Base-by-base conservation (phyloP, 2,797 vertebrate genomes). In the Hyperoplus lanceolatus region DNA sequence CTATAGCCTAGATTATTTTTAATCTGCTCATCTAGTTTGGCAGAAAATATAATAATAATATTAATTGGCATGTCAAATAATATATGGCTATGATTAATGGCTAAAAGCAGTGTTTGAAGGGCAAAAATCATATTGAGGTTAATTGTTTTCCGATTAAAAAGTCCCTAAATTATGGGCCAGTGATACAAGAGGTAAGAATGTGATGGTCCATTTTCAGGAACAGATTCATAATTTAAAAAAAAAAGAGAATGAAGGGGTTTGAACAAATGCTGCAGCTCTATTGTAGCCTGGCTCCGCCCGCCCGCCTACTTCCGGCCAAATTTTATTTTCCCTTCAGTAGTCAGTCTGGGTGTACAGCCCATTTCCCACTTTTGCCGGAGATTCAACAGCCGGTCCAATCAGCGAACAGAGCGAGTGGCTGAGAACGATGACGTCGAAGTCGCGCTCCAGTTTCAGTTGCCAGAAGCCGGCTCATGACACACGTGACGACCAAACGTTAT, bases 141-240 rank as follows among this genome's bases (percentile, higher is more conserved):
- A 56, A 49, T 50, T 79, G 74, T 80, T 42, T 70, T 74, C 70
- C 73, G 51, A 64, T 49, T 83, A 53, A 75, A 77, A 87, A 85
- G 46, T 67, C 13, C 63, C 65, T 89, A 29, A 61, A 53, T 84
- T 79, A 81, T 78, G 29, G 46, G 46, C 41, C 39, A 53, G 38
- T 51, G 42, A 73, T 61, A 50, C 51, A 67, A 59, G 56, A 81
- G 51, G 48, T 78, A 82, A 63, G 18, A 46, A 56, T 66, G 42
- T 66, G 69, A 75, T 11, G 18, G 71, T 64, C 42, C 41, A 43
- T 64, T 75, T 70, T 62, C 64, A 64, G 73, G 18, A 84, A 71
- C 15, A 62, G 61, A 65, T 45, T 78, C n/a, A 50, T 80, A 9
- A 46, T 69, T 73, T 71, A 57, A 29, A 15, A 50, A n/a, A n/a